Evolutionary conservation across 2,888 invertebrate genomes (phyloP), one percentile per base, ranked within the genome.

Genomic region (Furcula furcula): DNA sequence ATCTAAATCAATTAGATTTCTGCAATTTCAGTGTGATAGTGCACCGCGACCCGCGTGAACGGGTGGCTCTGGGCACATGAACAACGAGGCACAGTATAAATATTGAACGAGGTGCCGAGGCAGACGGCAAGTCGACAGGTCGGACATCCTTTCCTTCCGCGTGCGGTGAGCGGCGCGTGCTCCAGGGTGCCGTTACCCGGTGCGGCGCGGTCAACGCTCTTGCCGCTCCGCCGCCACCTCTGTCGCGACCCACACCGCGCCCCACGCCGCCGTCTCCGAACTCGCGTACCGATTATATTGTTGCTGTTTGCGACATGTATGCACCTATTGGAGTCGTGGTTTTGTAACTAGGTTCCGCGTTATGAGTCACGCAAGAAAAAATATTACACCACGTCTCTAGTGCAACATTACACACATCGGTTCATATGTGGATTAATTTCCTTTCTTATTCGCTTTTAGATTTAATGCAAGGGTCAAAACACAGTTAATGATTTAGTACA

Each of bases 141-240:
- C 50, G 53, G 43, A 46, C 49, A 40, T 62, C 53, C 59, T 53
- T 57, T 59, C 46, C 51, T 58, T 55, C 53, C 50, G 60, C 40
- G 50, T 47, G 63, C 57, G 61, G 59, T 49, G 64, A 49, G 57
- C 39, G 59, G 64, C 58, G 64, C 49, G 60, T 59, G 66, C 52
- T 65, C 62, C 71, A 67, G 58, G 62, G 65, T 76, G 72, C 82
- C 83, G 84, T 81, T 81, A 80, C 47, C 47, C 45, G 59, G 46
- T 42, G 46, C 51, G 50, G 40, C 53, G 59, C 76, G 85, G 85
- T 85, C 86, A 84, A 66, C 72, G 85, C 76, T 75, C 86, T 77
- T 74, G 65, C 74, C 79, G 82, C 74, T 79, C 62, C 74, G 74
- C 62, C 74, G 74, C 70, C 76, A 73, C 73, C 75, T 71, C 69